Base-by-base conservation (phyloP, 2,888 invertebrate species). In the Autographa gamma region DNA sequence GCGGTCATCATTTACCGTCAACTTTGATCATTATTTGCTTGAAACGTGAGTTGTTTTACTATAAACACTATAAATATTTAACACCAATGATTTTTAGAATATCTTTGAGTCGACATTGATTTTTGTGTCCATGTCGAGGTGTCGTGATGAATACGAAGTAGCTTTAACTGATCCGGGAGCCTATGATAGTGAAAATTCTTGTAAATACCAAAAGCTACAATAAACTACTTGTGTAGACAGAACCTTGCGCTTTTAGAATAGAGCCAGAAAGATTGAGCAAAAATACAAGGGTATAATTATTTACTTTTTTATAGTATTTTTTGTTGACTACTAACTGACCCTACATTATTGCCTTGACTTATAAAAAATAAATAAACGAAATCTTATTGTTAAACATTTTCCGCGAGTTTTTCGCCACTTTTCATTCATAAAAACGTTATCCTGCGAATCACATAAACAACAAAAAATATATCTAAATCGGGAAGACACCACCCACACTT, bases 61-160 rank as follows among this genome's bases (percentile, higher is more conserved):
- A 68, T 71, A 74, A 71, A 63, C 16, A 19, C 18, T 73, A 76
- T 83, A 74, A 83, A 81, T 83, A 82, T 83, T 82, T 73, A 79
- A 81, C 72, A 76, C 64, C 60, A 8, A 66, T 73, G 66, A 63
- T 69, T 80, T 82, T 76, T 77, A 54, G 79, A 79, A 79, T 81
- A 75, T 61, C 69, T 75, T 73, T 73, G 67, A 60, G 74, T 75
- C 56, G 82, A 84, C 82, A 82, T 80, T 76, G 84, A 74, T 78
- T 80, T 80, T 80, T 68, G 74, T 84, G 84, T 80, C 66, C 73
- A 75, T 63, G 73, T 62, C 41, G 60, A 67, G 0, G 38, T n/a
- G 38, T 8, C 60, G 74, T 59, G 64, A 72, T 82, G 83, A 80
- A 83, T 83, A 75, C 74, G n/a, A 72, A 82, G 19, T 34, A 18